A percentile compares a stretch with the other conserved stretches of the same genome.
These are phyloP conservation scores for Castor canadensis DNA, from an alignment of 2,113 vertebrate species.

Conservation along the genomic window DNA sequence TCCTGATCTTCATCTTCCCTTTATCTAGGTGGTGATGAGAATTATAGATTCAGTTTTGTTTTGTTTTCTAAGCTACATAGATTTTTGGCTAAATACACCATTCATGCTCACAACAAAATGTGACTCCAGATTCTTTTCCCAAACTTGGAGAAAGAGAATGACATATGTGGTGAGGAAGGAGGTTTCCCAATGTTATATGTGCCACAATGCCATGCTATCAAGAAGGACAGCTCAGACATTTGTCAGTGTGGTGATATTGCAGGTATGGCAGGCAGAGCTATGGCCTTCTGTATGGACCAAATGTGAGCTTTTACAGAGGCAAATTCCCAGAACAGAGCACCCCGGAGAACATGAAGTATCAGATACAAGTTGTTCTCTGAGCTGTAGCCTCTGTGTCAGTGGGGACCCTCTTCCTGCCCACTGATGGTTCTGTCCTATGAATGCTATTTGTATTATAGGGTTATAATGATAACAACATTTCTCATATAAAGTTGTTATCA, in stretches of 20 bases:
- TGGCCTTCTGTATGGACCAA: not conserved
- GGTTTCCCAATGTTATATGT: not conserved
- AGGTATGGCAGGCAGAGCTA: not conserved
- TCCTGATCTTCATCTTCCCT: conserved; percentile 1
- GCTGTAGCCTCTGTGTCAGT: not conserved
- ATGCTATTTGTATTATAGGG: not conserved
- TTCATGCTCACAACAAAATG: not conserved
- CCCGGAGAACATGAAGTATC: not conserved
- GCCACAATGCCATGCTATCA: not conserved
- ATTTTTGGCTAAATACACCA: not conserved
- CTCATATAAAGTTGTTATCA: not conserved
- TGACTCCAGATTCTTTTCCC: not conserved
- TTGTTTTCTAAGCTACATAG: not conserved
- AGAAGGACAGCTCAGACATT: not conserved
- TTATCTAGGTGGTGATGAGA: conserved; percentile 5
- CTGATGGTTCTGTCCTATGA: not conserved
- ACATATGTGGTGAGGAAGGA: too few relatives aligned
- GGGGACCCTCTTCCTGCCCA: not conserved
- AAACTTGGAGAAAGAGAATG: not conserved
- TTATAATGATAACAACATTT: not conserved
- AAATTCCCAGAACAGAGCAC: not conserved
- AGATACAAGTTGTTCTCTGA: not conserved
- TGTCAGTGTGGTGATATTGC: not conserved
- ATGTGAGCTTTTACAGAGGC: not conserved
- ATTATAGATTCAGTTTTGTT: not conserved